Evolutionary conservation across 2,888 invertebrate genomes (phyloP), one percentile per base, ranked within the genome.

Genomic region (Gymnosoma rotundatum): DNA sequence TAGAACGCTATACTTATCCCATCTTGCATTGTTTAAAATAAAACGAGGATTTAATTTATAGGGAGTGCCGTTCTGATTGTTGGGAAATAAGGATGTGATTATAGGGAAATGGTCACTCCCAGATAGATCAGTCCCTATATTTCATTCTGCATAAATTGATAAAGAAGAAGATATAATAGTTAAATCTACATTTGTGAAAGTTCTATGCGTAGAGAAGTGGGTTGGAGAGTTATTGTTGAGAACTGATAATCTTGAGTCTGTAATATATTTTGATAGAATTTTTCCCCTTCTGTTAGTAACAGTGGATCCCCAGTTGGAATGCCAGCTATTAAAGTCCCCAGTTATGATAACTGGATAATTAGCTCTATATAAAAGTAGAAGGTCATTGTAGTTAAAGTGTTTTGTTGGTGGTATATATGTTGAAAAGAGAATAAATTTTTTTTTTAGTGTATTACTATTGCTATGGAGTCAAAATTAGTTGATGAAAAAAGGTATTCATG

Each of bases 81-180:
- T 25, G 7, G 56, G 56, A 25, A 56, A 56, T 14, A 56, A 25
- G 12, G 56, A 21, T 56, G 56, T 56, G 25, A 56, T 25, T 25
- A 56, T 56, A 8, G 56, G 56, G 25, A 56, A 56, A 21, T 18
- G 60, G 60, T 60, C 36, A 18, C 38, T 60, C 9, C 60, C 60
- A 3, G 36, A 60, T 38, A 60, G 5, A 12, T 60, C 60, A 16
- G 36, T 32, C 7, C 38, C 38, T 3, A 61, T 42, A 38, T 36
- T 18, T 38, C 61, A 61, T 9, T 61, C 18, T 38, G 32, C 7
- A 38, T 61, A 38, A 38, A 61, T 61, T 9, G 32, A 9, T 10
- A 38, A 16, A 61, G 38, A n/a, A 38, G 61, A 38, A 18, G 61
- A 38, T n/a, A 38, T 32, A 18, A 61, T 61, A 18, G 61, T 10